Conservation (phyloP, 2,113 vertebrate species). For the Melanostigma gelatinosum region DNA sequence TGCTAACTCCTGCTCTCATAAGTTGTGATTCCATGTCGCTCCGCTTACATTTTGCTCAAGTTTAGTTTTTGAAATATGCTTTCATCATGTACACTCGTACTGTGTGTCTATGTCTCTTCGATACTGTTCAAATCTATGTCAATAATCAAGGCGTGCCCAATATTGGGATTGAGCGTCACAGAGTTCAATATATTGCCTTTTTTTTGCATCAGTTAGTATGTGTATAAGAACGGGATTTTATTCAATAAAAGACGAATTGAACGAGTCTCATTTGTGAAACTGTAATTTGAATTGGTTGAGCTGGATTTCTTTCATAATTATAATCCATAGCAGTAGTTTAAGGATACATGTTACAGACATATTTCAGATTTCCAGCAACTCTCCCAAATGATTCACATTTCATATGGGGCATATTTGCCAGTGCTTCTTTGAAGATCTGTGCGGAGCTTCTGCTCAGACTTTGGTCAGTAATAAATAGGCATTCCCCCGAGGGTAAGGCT, state of each 20-base stretch:
- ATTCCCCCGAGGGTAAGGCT: conserved; percentile 72
- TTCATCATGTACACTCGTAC: background rate
- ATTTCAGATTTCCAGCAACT: conserved; percentile 61
- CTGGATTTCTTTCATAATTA: conserved; percentile 16
- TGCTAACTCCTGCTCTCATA: conserved; percentile 70
- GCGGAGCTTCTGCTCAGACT: conserved; percentile 67
- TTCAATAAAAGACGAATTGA: background rate
- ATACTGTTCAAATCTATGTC: background rate
- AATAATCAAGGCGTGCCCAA: background rate
- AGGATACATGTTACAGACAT: conserved; percentile 54
- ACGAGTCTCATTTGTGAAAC: background rate
- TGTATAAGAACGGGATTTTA: background rate
- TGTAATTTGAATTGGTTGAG: background rate
- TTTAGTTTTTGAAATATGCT: conserved; percentile 36
- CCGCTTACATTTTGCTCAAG: conserved; percentile 66
- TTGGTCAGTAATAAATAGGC: conserved; percentile 78
- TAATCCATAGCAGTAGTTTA: conserved; percentile 28
- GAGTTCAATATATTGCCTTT: background rate
- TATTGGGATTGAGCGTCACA: background rate
- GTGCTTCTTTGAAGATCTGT: conserved; percentile 70
- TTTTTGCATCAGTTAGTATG: background rate
- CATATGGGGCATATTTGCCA: conserved; percentile 62
- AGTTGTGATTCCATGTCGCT: conserved; percentile 54
- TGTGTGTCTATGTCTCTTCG: conserved; percentile 1
- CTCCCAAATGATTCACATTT: conserved; percentile 71